These are phyloP conservation scores for Mormyrus hasselquistii DNA, from an alignment of 2,797 vertebrate species.

Conservation along the genomic window DNA sequence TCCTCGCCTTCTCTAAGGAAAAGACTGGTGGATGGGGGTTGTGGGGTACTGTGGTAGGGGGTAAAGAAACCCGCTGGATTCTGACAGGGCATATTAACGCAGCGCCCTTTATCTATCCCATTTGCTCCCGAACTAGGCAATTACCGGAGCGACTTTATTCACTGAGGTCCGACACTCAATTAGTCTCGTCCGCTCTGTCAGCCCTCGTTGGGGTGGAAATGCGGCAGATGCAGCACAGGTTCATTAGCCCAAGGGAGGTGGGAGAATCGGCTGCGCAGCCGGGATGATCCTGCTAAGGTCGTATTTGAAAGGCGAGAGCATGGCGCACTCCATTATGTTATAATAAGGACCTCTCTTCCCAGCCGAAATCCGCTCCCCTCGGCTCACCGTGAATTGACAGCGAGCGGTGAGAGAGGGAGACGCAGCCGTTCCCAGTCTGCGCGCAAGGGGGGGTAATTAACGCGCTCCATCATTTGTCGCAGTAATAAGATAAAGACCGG, in stretches of 20 bases:
- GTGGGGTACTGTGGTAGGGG: constrained; percentile 22
- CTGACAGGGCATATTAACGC: constrained; percentile 47
- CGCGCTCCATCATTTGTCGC: constrained; percentile 62
- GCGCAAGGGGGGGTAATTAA: constrained; percentile 51
- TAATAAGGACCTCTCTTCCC: constrained; percentile 62
- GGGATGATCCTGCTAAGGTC: constrained; percentile 66
- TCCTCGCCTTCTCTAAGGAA: constrained; percentile 20
- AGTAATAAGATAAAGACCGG: constrained; percentile 75
- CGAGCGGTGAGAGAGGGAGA: constrained; percentile 41
- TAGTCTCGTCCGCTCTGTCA: constrained; percentile 67
- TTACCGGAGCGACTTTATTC: constrained; percentile 67
- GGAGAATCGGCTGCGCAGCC: constrained; percentile 71
- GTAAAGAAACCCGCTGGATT: constrained; percentile 41
- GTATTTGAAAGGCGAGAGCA: constrained; percentile 76
- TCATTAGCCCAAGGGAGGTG: constrained; percentile 65
- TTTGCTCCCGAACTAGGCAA: constrained; percentile 58
- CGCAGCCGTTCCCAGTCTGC: constrained; percentile 47
- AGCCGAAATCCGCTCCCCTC: constrained; percentile 56
- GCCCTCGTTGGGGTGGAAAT: constrained; percentile 65
- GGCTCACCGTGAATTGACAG: constrained; percentile 37
- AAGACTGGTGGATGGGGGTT: constrained; percentile 1
- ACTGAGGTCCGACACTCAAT: constrained; percentile 64
- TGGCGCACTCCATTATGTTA: constrained; percentile 73
- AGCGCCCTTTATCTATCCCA: constrained; percentile 61
- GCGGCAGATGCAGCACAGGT: constrained; percentile 64